Evolutionary conservation across 2,797 vertebrate species (phyloP), one percentile per base, ranked within the genome.

Genomic region (Sebastes variabilis): DNA sequence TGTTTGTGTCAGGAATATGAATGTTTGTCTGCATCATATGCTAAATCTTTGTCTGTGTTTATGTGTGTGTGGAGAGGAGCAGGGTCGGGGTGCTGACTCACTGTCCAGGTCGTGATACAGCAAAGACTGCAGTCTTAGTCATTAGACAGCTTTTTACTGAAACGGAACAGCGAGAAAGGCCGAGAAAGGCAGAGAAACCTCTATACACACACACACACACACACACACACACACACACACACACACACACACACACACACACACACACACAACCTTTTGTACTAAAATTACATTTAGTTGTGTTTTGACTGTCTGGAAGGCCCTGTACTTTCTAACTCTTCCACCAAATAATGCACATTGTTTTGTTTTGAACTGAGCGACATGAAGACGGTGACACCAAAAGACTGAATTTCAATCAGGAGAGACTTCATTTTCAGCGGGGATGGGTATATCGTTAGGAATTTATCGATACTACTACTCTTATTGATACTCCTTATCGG

Each of bases 51-150:
- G 87, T 87, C 80, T 88, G 86, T 72, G 22, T 87, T 32, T 77
- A 79, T 79, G 88, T 77, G 78, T 81, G 78, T 81, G 84, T 62
- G 75, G 70, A 77, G 79, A 59, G 22, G 61, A 82, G 79, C 78
- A 68, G 79, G 85, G 91, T 92, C 80, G 49, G 80, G 81, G 83
- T 93, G 92, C 94, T 96, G 94, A 95, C 92, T 96, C 95, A 96
- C 90, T 87, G 89, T 90, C 84, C 86, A 74, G 92, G 92, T 94
- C 83, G 87, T 92, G 89, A 94, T 90, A 89, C 87, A 88, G 84
- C 89, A 90, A 82, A 89, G 87, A 92, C 95, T 94, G 93, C 94
- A 95, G 93, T 85, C 88, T 94, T 92, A 93, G 92, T 95, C 91
- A 93, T 96, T 85, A 85, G 74, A 89, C 71, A 79, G 76, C 72